Evolutionary conservation across 2,113 vertebrate genomes (phyloP).

Genomic region (Azemiops feae): DNA sequence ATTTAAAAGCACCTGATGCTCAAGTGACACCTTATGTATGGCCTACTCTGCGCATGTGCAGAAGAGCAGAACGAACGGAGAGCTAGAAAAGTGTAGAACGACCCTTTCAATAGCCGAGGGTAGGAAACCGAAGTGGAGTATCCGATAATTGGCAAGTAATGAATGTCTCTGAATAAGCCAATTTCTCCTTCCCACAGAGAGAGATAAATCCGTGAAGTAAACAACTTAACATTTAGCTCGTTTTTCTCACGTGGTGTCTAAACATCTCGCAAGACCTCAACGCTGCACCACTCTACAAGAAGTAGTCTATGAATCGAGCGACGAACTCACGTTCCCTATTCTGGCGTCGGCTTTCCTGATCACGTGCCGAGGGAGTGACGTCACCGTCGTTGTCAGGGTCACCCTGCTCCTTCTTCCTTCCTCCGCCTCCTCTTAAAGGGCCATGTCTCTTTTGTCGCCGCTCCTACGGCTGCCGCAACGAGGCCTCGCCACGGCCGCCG

Average conservation of each 20-base stretch:
- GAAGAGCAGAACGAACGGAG: background rate
- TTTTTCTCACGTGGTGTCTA: background rate
- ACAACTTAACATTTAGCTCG: background rate
- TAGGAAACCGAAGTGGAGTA: background rate
- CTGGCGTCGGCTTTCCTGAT: background rate
- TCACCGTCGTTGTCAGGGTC: background rate
- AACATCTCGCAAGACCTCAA: background rate
- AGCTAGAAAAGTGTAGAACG: background rate
- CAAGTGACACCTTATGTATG: background rate
- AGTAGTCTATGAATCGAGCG: background rate
- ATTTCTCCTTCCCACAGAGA: background rate
- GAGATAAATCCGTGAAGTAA: background rate
- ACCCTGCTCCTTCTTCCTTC: background rate
- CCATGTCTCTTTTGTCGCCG: background rate
- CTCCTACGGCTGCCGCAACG: background rate
- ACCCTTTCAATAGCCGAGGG: background rate
- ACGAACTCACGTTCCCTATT: background rate
- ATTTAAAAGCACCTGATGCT: background rate
- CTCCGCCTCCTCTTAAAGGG: background rate
- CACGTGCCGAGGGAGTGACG: background rate
- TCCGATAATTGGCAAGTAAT: background rate
- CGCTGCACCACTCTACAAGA: fast-evolving
- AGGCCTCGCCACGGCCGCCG: background rate
- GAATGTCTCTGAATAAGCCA: background rate
- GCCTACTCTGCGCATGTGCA: background rate